Base-by-base conservation (phyloP, 2,888 invertebrate genomes). In the Tipula vernalis region DNA sequence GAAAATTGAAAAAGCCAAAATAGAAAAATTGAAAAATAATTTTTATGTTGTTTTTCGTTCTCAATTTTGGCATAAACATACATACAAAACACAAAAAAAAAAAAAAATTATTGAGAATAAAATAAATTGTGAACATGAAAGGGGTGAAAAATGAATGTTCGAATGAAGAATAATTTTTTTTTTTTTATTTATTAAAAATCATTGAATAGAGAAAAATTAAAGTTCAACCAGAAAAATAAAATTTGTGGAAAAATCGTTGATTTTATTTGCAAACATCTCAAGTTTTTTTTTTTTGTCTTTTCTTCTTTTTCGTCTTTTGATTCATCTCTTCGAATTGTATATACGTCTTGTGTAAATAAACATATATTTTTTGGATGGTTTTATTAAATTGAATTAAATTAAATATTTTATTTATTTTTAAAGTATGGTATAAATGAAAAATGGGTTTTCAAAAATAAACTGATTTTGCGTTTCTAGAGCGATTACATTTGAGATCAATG, bases 151-250 rank as follows among this genome's bases (percentile, higher is more conserved):
- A 18, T 71, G 10, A 28, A 71, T 28, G 28, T 71, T 28, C 10
- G 28, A 71, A 28, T 10, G 71, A 71, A 28, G 28, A 44, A 44
- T 44, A 10, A 44, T 44, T 57, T 57, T 15, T 57, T 15, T 51
- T n/a, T 28, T 71, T 71, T 10, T 71, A 6, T 18, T 71, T 71
- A 71, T 71, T 71, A 28, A 71, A 71, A 71, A 71, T 71, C 71
- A 71, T 71, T 71, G 71, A 71, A 71, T 71, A 71, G 71, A 71
- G 71, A 71, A 71, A 71, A 71, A 71, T 71, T 71, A 71, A 71
- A 71, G 71, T 71, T 71, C 71, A 71, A 71, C 71, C 71, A 71
- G 71, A 71, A 71, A 71, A 71, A 71, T 71, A 28, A 71, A 71
- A 71, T 28, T 71, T 71, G 71, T 71, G 71, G 71, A 28, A 71